A percentile compares a stretch with the other conserved stretches of the same genome.
Conservation (phyloP, 35 echinoderm and acorn worm genomes). For the Patiria miniata region DNA sequence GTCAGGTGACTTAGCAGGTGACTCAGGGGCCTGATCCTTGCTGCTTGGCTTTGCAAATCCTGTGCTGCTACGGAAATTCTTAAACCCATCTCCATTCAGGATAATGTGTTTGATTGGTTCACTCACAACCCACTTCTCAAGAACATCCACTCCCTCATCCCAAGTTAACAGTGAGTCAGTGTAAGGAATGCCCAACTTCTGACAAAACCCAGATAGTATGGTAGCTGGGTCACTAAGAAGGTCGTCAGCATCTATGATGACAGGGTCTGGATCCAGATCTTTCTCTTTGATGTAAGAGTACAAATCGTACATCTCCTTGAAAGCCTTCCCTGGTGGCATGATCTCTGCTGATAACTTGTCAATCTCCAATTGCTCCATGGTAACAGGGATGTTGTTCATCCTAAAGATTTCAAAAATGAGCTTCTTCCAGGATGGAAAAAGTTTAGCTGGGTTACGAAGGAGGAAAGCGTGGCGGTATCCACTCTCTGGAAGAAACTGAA, state of each 20-base stretch:
- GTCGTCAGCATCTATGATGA: slow-evolving; percentile 60
- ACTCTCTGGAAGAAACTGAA: not conserved
- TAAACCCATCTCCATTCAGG: not conserved
- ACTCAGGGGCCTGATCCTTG: not conserved
- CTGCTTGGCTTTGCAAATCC: not conserved
- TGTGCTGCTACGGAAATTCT: not conserved
- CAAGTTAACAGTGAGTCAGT: slow-evolving; percentile 26
- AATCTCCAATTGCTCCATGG: not conserved
- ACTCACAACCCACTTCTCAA: not conserved
- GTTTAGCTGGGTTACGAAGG: slow-evolving; percentile 29
- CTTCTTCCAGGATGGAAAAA: slow-evolving; percentile 24
- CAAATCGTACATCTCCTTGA: slow-evolving; percentile 34
- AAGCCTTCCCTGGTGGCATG: not conserved
- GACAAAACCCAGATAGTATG: slow-evolving; percentile 34
- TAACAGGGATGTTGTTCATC: too few species aligned
- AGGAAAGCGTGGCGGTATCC: slow-evolving; percentile 36
- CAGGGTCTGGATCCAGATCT: slow-evolving; percentile 30
- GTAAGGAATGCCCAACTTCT: slow-evolving; percentile 39
- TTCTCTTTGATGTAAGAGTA: slow-evolving; percentile 20
- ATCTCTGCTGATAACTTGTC: not conserved
- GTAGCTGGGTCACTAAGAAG: slow-evolving; percentile 36
- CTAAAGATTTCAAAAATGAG: not conserved
- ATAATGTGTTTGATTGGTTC: not conserved
- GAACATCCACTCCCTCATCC: not conserved
- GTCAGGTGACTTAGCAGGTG: too few species aligned